Percentiles rank a stretch among this genome's conserved stretches.
These are phyloP conservation scores for Montipora capitata DNA, from an alignment of 92 coral and sea anemone genomes.

Conservation along the genomic window DNA sequence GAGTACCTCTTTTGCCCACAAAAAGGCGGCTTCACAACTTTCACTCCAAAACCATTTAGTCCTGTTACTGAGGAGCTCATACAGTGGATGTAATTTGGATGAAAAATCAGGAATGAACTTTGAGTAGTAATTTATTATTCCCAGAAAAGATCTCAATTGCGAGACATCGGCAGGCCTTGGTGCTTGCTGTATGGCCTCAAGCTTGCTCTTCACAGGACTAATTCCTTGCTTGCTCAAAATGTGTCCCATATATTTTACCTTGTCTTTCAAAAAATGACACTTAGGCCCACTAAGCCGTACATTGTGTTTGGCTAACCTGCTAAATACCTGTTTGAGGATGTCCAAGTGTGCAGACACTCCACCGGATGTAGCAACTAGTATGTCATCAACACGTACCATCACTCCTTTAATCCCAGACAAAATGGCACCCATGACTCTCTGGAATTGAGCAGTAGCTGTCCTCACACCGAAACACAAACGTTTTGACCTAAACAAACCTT, in stretches of 20 bases:
- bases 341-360: too few species aligned
- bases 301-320: slow-evolving; percentile 44
- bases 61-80: slow-evolving; percentile 64
- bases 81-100: slow-evolving; percentile 38
- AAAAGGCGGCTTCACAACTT: slow-evolving; percentile 47
- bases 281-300: too few species aligned
- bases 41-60: background rate
- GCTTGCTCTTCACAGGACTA: slow-evolving; percentile 34
- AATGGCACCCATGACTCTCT: slow-evolving; percentile 44
- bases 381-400: background rate
- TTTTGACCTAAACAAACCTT: slow-evolving; percentile 52
- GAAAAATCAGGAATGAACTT: too few species aligned
- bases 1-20: slow-evolving; percentile 48
- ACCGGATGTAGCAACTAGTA: too few species aligned
- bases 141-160: too few species aligned
- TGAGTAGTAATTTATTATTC: too few species aligned
- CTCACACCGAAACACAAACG: background rate
- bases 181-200: too few species aligned
- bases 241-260: too few species aligned
- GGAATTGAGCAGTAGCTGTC: slow-evolving; percentile 13
- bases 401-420: slow-evolving; percentile 64
- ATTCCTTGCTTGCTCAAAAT: slow-evolving; percentile 4
- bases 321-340: slow-evolving; percentile 21
- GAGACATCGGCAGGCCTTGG: too few species aligned
- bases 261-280: too few species aligned